Percentiles rank a stretch among this genome's conserved stretches.
phyloP scores from a whole-genome alignment of 2,797 vertebrate genomes.

The Platalea minor region DNA sequence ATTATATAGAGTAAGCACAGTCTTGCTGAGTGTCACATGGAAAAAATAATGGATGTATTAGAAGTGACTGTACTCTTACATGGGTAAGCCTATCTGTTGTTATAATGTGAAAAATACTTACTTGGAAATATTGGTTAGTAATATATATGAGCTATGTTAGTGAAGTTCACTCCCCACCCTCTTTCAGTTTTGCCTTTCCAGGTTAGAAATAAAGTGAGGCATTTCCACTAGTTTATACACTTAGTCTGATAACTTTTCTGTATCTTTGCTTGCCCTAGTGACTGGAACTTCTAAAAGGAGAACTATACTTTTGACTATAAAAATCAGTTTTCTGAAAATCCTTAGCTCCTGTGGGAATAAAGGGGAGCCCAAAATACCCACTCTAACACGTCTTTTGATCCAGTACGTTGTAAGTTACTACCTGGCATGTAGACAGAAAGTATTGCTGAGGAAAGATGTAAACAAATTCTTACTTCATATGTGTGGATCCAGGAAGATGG shows the following conservation, averaged over 20 bases:
- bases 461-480: background rate
- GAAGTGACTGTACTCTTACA: conserved; percentile 6
- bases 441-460: background rate
- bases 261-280: background rate
- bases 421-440: background rate
- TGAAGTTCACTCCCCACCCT: accelerated
- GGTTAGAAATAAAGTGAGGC: background rate
- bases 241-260: background rate
- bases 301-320: background rate
- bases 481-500: background rate
- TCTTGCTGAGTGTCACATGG: background rate
- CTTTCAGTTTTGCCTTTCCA: background rate
- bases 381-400: background rate
- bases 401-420: background rate
- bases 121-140: background rate
- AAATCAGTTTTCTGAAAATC: background rate
- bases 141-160: background rate
- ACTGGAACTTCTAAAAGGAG: background rate
- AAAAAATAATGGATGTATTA: background rate
- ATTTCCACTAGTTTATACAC: background rate
- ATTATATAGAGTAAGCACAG: background rate
- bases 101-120: conserved; percentile 17
- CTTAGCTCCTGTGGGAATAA: background rate
- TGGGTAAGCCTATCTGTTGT: background rate
- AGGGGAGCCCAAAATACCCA: background rate